Base-by-base conservation (phyloP, 2,797 vertebrate species). In the Psittacula echo region DNA sequence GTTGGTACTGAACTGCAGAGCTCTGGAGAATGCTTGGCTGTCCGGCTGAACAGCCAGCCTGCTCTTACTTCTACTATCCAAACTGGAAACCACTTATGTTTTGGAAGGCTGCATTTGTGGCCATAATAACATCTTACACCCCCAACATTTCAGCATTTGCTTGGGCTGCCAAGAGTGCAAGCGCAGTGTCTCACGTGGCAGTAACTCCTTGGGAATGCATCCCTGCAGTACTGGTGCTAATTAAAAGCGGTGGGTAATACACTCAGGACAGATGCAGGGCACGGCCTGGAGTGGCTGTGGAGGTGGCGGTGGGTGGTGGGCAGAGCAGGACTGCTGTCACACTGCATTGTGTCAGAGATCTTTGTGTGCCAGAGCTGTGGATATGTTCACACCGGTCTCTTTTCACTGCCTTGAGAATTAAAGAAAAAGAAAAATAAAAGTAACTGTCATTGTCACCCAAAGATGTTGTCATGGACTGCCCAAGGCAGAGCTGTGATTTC, bases 331-430 rank as follows among this genome's bases (percentile, higher is more conserved):
- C 22, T 45, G 41, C 6, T 0, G 1, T 67, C 20, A 6, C 2
- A 1, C 0, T 1, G 12, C 24, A 8, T 34, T 65, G 37, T 39
- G 17, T 8, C 4, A 0, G 26, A 13, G 34, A n/a, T 21, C 18
- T 76, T 54, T 64, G 42, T 54, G 32, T 39, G 66, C 19, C 1
- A 3, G 34, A 53, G 54, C 29, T 2, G 0, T 30, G 41, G 21
- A 65, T 15, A 27, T 62, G 2, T 58, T 85, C 45, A 70, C 18
- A 4, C 3, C 0, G 1, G 5, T 47, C 30, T 60, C 26, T 89
- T 93, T 74, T 68, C 39, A 30, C n/a, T 70, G 30, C 11, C 10
- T 32, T 81, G 34, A 42, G 45, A 90, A 74, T 65, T 30, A 0
- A 7, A 27, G 41, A 19, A 5, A n/a, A 19, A 7, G 22, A 23